Base-by-base conservation (phyloP, 2,797 vertebrate genomes). In the Choloepus didactylus region DNA sequence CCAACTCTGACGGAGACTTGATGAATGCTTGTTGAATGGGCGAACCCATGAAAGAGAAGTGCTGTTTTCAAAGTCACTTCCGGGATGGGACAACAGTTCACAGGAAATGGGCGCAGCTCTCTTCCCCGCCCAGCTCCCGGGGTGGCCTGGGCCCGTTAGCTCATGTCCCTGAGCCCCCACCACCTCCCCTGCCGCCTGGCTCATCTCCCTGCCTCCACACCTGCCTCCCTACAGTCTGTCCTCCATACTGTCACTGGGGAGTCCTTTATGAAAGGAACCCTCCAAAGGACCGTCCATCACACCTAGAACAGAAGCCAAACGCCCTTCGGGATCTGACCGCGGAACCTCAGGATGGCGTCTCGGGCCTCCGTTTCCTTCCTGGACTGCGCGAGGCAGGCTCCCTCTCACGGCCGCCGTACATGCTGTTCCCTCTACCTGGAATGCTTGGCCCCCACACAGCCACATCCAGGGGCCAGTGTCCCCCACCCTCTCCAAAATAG, bases 51-150 rank as follows among this genome's bases (percentile, higher is more conserved):
- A 87, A 73, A 44, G 38, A 19, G 15, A 51, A 14, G 51, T 16
- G 62, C 9, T 29, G 4, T 35, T 70, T 81, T 41, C 81, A 35
- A 51, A 67, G 31, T 77, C 41, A 12, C 4, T 60, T 66, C 54
- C 0, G 12, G 76, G 41, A 19, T 31, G 46, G 38, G 59, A 67
- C 7, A 16, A 5, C 14, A 27, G 46, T 73, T 91, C 19, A 9
- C 41, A 38, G n/a, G 46, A 81, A n/a, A 15, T n/a, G 27, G 11
- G 15, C 16, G 21, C 8, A 16, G 2, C 29, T 66, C 62, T 69
- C 27, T 14, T 62, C 25, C 19, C 15, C 8, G 16, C 46, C 29
- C 11, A 9, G 16, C 6, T 2, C 31, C 29, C 0, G 0, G 0
- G 59, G n/a, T 60, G 73, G 25, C 31, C 9, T 5, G 60, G 14